phyloP scores from a whole-genome alignment of 2,797 vertebrate species.

The Xerus rutilus region DNA sequence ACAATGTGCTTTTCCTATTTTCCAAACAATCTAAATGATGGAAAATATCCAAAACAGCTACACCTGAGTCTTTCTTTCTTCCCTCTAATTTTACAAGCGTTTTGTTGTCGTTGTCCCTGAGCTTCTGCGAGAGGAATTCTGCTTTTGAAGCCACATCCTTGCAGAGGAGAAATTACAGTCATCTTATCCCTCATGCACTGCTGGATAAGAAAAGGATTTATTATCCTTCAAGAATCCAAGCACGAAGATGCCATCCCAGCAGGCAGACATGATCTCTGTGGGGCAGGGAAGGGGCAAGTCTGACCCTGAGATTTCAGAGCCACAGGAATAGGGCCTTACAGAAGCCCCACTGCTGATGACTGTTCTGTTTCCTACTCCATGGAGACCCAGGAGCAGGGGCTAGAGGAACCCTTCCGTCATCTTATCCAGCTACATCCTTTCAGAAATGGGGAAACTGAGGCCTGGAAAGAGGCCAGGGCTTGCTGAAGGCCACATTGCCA shows the following conservation, averaged over 20 bases:
- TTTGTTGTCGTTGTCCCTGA: conserved; percentile 61
- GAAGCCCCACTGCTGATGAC: conserved; percentile 67
- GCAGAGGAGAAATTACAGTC: conserved; percentile 87
- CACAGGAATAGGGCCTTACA: conserved; percentile 72
- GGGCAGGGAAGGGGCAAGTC: conserved; percentile 81
- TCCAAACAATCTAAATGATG: conserved; percentile 83
- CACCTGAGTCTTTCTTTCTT: conserved; percentile 77
- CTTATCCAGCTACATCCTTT: not conserved
- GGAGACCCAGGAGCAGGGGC: not conserved
- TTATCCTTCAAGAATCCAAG: conserved; percentile 85
- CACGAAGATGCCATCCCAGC: conserved; percentile 86
- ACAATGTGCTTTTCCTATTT: conserved; percentile 79
- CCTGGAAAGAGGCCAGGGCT: not conserved
- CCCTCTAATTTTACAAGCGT: conserved; percentile 79
- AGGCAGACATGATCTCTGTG: conserved; percentile 79
- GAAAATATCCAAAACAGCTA: conserved; percentile 81
- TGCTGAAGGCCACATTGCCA: no score
- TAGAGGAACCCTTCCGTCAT: not conserved
- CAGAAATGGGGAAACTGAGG: conserved; percentile 66
- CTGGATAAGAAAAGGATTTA: conserved; percentile 86
- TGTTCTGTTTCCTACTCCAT: conserved; percentile 60
- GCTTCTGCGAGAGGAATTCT: conserved; percentile 78
- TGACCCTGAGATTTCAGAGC: conserved; percentile 79
- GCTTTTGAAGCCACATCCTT: conserved; percentile 83
- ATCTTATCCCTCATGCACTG: conserved; percentile 85